Evolutionary conservation across 2,113 vertebrate species (phyloP), one percentile per base, ranked within the genome.

Genomic region (Felis catus): DNA sequence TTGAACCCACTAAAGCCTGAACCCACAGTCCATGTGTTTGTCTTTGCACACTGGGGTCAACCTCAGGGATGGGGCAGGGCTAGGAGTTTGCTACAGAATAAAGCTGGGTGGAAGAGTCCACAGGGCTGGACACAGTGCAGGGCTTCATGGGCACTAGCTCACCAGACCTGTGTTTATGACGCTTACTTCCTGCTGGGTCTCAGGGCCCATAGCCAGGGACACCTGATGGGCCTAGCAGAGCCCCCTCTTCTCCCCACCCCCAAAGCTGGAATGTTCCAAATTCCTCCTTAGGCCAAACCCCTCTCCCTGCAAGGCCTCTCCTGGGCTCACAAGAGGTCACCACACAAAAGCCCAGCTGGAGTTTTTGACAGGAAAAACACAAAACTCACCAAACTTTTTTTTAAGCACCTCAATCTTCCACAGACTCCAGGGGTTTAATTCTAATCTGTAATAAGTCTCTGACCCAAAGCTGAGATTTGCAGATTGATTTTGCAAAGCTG

Each of bases 321-420:
- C 93, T 94, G 94, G 91, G 45, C 89, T 94, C 86, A 91, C 48
- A 55, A 41, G 93, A 97, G 96, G 97, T 98, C 92, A 93, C 93
- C 51, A 95, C 93, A 97, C 97, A 98, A 97, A 97, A 95, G 97
- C 97, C 36, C 97, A 97, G 95, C 97, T 97, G 97, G 98, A 98
- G 96, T 97, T 98, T 98, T 96, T 97, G 92, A 97, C 94, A 95
- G 83, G 87, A 93, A 97, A 96, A 95, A 96, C 79, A 97, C 27
- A 97, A 98, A 95, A 92, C 83, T 96, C 95, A 97, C 97, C 89
- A 55, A 97, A 94, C 29, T 94, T 95, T 91, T 93, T 92, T 92
- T 74, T 33, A 97, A 96, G 94, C 82, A 96, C 94, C 80, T 97
- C 97, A 98, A 95, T 97, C 92, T 91, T 95, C 96, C 88, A 89